These are phyloP conservation scores for Drosophila willistoni DNA, from an alignment of 1,140 invertebrate genomes.

Conservation along the genomic window DNA sequence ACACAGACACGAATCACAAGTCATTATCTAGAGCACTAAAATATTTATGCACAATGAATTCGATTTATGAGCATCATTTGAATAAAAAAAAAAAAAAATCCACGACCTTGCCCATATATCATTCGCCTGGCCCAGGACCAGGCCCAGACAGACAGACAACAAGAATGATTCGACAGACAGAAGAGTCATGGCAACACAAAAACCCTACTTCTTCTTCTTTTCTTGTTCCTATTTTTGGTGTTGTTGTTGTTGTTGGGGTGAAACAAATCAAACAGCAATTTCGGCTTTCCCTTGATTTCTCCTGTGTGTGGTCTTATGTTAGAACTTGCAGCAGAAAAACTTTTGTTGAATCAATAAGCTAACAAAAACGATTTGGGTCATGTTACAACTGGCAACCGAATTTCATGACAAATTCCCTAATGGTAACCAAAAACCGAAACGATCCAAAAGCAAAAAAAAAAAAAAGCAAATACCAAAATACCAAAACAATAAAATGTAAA, in stretches of 20 bases:
- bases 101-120: slow-evolving; percentile 62
- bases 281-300: slow-evolving; percentile 17
- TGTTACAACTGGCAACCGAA: slow-evolving; percentile 70
- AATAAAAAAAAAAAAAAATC: slow-evolving; percentile 34
- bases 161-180: slow-evolving; percentile 5
- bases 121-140: slow-evolving; percentile 27
- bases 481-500: slow-evolving; percentile 81
- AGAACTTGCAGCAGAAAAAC: slow-evolving; percentile 56
- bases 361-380: slow-evolving; percentile 79
- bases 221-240: no score
- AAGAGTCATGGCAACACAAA: slow-evolving; percentile 11
- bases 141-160: slow-evolving; percentile 18
- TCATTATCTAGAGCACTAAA: slow-evolving; percentile 26
- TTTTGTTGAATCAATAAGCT: slow-evolving; percentile 83
- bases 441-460: no score
- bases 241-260: slow-evolving; percentile 3
- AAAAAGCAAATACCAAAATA: slow-evolving; percentile 26
- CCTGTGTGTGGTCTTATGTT: slow-evolving; percentile 32
- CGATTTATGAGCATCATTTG: slow-evolving; percentile 51
- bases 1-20: slow-evolving; percentile 6
- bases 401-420: slow-evolving; percentile 82
- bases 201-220: slow-evolving; percentile 50
- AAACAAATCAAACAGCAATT: slow-evolving; percentile 78
- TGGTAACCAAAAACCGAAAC: slow-evolving; percentile 62
- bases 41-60: slow-evolving; percentile 52